Base-by-base conservation (phyloP, 2,888 invertebrate species). In the Hipparchia sbordonii region DNA sequence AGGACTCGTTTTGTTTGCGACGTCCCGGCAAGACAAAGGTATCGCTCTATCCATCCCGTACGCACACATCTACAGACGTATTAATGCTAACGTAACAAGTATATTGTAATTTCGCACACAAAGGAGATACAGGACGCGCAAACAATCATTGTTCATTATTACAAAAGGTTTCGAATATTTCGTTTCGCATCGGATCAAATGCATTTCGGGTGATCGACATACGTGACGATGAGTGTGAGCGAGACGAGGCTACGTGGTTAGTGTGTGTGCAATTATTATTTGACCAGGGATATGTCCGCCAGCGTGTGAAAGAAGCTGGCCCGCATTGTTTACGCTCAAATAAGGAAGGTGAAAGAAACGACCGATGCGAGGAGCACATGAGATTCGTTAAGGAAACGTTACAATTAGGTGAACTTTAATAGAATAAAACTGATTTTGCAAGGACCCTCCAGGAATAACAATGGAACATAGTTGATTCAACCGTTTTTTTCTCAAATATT, bases 101-200 rank as follows among this genome's bases (percentile, higher is more conserved):
- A 90, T 90, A 93, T 93, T 93, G 93, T 93, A 93, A 93, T 93
- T 93, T 93, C 83, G 91, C 92, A 91, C 92, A 93, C 93, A 93
- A 92, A 93, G 89, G 81, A 89, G 90, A 90, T 89, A 90, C 87
- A 89, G 92, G 89, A 92, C 92, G 90, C 87, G 90, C 93, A 92
- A 93, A 93, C 92, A 93, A 93, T 93, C 92, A 92, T 92, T 93
- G 93, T 93, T 92, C 92, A 92, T 93, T 93, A 91, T 92, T 91
- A 93, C 92, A 93, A 93, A 93, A 92, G 93, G 87, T 91, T 90
- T 91, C 87, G 87, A 90, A 92, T 92, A 90, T 92, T 93, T 89
- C 89, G 91, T 89, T 92, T 93, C 92, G 91, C 89, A 87, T 90
- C 89, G 89, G 89, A 93, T 93, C 92, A 92, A 92, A 92, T 90